Evolutionary conservation across 64 coral and sea anemone genomes (phyloP), one percentile per base, ranked within the genome.

Genomic region (Montipora cactus): DNA sequence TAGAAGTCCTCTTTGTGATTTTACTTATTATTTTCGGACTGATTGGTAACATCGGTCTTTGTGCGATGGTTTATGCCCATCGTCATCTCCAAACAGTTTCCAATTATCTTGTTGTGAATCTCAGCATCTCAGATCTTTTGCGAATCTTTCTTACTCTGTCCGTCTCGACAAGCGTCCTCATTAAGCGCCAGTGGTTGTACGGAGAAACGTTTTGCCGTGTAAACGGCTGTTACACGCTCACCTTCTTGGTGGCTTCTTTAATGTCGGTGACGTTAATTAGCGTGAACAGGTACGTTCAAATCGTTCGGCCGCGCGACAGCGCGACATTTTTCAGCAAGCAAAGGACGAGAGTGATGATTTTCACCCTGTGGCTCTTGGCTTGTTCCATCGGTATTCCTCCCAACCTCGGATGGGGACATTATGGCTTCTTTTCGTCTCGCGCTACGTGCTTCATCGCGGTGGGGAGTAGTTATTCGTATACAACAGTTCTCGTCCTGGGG

Each of bases 141-240:
- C 71, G 93, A 11, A 97, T 97, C 16, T 51, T 83, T 7, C 89
- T 94, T 7, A 87, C 93, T 3, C 59, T 97, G 7, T 92, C 95
- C 7, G 89, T 97, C 8, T 97, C 95, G 47, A 20, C 75, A 3
- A 79, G 12, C 11, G 95, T 97, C 71, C 62, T 97, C 23, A 92
- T 95, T 9, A 84, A 80, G 25, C 74, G 95, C 59, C 47, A 59
- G 59, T 97, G 95, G 95, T 78, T 95, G 19, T 90, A 67, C 22
- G 84, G 76, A 47, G 78, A 83, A 25, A 53, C 81, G 7, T 95
- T 97, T 37, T 97, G 95, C 78, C 86, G 71, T 89, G 69, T 95
- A 20, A 97, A 95, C n/a, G 95, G 95, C 2, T 97, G 91, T 59
- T 97, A 97, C 59, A 97, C 95, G 1, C 48, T 97, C 5, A 66